Evolutionary conservation across 2,797 vertebrate genomes (phyloP).

Genomic region (Macroramphosus scolopax): DNA sequence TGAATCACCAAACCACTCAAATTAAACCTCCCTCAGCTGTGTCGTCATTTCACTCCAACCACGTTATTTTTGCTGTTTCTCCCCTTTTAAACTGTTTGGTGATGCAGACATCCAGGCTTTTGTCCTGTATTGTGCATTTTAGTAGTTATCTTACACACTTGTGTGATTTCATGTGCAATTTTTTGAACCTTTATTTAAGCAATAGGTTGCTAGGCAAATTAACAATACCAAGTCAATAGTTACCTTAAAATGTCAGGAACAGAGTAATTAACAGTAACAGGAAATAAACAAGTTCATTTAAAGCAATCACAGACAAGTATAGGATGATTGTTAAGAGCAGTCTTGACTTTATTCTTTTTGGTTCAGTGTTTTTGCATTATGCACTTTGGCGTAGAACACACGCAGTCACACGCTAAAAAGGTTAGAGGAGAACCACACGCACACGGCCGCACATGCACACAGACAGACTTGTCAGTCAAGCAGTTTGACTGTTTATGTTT

Average conservation of each 20-base stretch:
- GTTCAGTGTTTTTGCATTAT: neutral
- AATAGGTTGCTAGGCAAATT: too few species aligned
- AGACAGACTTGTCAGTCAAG: slow-evolving; percentile 71
- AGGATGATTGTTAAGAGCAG: slow-evolving; percentile 3
- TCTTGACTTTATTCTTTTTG: neutral
- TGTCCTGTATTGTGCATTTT: too few species aligned
- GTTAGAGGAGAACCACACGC: slow-evolving; percentile 27
- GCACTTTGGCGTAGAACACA: slow-evolving; percentile 8
- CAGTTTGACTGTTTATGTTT: slow-evolving; percentile 74
- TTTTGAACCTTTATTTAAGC: too few species aligned
- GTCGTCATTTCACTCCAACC: slow-evolving; percentile 18
- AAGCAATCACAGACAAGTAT: slow-evolving; percentile 7
- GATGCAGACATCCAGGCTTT: too few species aligned
- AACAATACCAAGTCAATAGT: too few species aligned
- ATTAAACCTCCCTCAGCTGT: slow-evolving; percentile 8
- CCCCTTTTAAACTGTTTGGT: too few species aligned
- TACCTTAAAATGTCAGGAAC: too few species aligned
- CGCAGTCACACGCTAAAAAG: slow-evolving; percentile 23
- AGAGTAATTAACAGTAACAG: too few species aligned
- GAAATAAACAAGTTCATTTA: too few species aligned
- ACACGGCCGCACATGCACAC: slow-evolving; percentile 47
- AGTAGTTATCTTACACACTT: too few species aligned
- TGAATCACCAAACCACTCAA: slow-evolving; percentile 20
- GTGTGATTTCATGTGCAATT: too few species aligned
- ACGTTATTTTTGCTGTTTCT: slow-evolving; percentile 18